Evolutionary conservation across 1,140 invertebrate species (phyloP), one percentile per base, ranked within the genome.

Genomic region (Drosophila pseudoananassae): DNA sequence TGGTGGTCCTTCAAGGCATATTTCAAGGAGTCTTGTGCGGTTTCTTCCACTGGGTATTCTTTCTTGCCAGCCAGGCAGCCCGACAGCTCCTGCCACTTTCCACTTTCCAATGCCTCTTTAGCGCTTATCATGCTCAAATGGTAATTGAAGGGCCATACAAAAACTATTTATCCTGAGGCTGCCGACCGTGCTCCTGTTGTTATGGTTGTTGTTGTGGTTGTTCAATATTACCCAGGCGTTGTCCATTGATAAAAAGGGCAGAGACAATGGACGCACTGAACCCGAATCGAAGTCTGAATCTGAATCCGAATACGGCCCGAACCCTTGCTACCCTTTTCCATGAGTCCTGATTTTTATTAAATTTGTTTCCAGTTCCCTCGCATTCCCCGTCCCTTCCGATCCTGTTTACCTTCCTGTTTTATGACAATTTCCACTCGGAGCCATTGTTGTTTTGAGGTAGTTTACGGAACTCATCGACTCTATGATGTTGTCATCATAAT

Each of bases 121-220:
- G 76, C 76, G 84, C 84, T 89, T 80, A 89, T 89, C 84, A 89
- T 89, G 84, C 84, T 90, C 84, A 89, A 84, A 89, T 89, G 84
- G 78, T 89, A 90, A 89, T 89, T 89, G 85, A 89, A 89, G 84
- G 82, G 80, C 80, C 76, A 74, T 75, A 84, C 47, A 84, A 75
- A 88, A 88, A 88, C 83, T 88, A 88, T 88, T 88, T 88, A 88
- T 88, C 83, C 83, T 77, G 71, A 71, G 84, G 83, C 83, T 88
- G 46, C 78, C 71, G 76, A 83, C 75, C 78, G 71, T 82, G 55
- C 70, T 81, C 57, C 27, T 77, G 69, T 55, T 65, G 55, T 43
- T 58, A 55, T 61, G 73, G 69, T 15, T 77, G 61, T 61, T 85
- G 55, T 83, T 87, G 83, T 83, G 83, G 83, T 87, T 87, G 78